A percentile compares a stretch with the other conserved stretches of the same genome.
Evolutionary conservation across 1,140 invertebrate genomes (phyloP).

Genomic region (Eumeta japonica): DNA sequence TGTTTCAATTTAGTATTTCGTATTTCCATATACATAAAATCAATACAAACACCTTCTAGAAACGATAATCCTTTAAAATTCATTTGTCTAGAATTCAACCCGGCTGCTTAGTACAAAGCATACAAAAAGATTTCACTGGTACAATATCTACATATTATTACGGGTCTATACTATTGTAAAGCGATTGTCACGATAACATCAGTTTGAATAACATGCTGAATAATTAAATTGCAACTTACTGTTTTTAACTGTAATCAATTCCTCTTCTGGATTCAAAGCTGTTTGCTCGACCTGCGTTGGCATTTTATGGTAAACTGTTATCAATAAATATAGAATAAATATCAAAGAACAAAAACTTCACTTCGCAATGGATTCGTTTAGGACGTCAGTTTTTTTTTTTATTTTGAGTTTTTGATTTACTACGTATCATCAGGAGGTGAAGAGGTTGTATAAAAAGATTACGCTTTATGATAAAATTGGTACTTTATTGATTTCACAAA

Average conservation of each 20-base stretch:
- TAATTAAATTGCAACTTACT: conserved; percentile 20
- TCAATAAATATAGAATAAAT: conserved; percentile 2
- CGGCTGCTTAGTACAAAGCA: too few species aligned
- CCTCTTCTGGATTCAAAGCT: conserved; percentile 36
- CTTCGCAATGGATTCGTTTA: background rate
- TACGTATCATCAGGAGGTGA: background rate
- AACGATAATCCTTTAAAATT: too few species aligned
- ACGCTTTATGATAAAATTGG: conserved; percentile 16
- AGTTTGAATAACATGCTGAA: too few species aligned
- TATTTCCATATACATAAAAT: too few species aligned
- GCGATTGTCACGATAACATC: too few species aligned
- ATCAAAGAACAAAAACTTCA: conserved; percentile 7
- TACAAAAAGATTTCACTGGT: too few species aligned
- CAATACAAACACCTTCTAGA: too few species aligned
- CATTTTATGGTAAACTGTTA: too few species aligned
- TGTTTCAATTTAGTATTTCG: too few species aligned
- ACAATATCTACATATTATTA: too few species aligned
- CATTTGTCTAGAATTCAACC: too few species aligned
- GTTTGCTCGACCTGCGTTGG: conserved; percentile 39
- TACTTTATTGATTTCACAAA: conserved; percentile 30
- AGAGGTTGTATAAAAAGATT: background rate
- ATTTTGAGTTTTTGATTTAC: background rate
- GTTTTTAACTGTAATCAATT: conserved; percentile 40
- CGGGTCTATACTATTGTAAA: too few species aligned
- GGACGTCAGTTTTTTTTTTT: background rate